Base-by-base conservation (phyloP, 2,113 vertebrate genomes). In the Dasyprocta punctata region DNA sequence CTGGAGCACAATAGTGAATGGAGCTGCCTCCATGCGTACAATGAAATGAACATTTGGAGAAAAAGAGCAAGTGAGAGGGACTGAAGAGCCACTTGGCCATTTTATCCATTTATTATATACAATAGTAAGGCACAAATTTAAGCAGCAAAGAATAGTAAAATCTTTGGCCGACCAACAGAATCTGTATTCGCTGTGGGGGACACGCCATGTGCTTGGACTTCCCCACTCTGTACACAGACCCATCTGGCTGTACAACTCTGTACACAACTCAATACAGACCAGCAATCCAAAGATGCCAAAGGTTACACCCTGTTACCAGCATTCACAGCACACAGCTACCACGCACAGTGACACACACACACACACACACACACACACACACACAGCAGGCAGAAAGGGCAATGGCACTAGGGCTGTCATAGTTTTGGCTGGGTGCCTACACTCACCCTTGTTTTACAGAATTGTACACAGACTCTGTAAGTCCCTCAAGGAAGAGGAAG, bases 121-220 rank as follows among this genome's bases (percentile, higher is more conserved):
- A 99, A 99, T 98, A 98, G 98, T 98, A 99, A 99, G 99, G 99
- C 99, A 99, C 99, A 97, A 97, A 97, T 98, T 98, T 97, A 98
- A 98, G 98, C 98, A 98, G 98, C 98, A 98, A 98, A 98, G 98
- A 98, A 98, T 82, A 98, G 94, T 97, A 98, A 96, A 98, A 97
- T 99, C 99, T 99, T 99, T 99, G 98, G 99, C 98, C 98, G 97
- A 98, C 97, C 95, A 97, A 98, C 98, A 96, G 93, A 56, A 97
- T 97, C 97, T 94, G 71, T 91, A 97, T 97, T 97, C 98, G 97
- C 97, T 92, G 84, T 86, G 95, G 86, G 93, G 93, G 93, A 96
- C 96, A 95, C 17, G 56, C 61, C 61, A 83, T 0, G 0, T 60
- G 94, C 92, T 71, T 88, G 44, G 38, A 67, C 92, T 54, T 0